A percentile compares a stretch with the other conserved stretches of the same genome.
Conservation (phyloP, 2,113 vertebrate genomes). For the Melanerpes formicivorus region DNA sequence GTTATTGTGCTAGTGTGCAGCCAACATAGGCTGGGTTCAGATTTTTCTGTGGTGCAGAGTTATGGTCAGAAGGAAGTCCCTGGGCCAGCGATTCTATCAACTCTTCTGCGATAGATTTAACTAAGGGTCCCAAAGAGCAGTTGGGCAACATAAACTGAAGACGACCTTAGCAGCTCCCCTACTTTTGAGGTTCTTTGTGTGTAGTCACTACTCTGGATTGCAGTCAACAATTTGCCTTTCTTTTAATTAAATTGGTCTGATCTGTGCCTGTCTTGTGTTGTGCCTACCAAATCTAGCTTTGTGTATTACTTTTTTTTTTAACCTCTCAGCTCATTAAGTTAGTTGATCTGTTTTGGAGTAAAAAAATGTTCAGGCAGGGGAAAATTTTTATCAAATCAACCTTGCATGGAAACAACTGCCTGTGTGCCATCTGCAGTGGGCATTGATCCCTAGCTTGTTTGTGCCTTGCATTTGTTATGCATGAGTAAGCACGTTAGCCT, state of each 20-base stretch:
- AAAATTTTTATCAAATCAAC: slow-evolving; percentile 41
- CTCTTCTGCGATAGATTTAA: rapidly evolving
- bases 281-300: not conserved
- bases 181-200: not conserved
- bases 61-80: not conserved
- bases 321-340: not conserved
- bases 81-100: not conserved
- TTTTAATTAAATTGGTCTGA: not conserved
- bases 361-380: slow-evolving; percentile 10
- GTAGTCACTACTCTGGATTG: not conserved
- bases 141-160: not conserved
- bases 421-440: slow-evolving; percentile 73
- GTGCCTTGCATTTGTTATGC: slow-evolving; percentile 66
- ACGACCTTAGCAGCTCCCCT: not conserved
- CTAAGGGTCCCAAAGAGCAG: not conserved
- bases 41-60: rapidly evolving
- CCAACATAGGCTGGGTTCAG: not conserved
- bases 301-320: not conserved
- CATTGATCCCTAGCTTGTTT: slow-evolving; percentile 68
- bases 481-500: slow-evolving; percentile 72
- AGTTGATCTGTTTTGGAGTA: slow-evolving; percentile 18
- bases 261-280: not conserved
- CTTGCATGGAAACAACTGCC: slow-evolving; percentile 30
- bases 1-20: not conserved
- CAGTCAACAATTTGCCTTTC: not conserved